Evolutionary conservation across 2,888 invertebrate species (phyloP).

Genomic region (Nomada flava): DNA sequence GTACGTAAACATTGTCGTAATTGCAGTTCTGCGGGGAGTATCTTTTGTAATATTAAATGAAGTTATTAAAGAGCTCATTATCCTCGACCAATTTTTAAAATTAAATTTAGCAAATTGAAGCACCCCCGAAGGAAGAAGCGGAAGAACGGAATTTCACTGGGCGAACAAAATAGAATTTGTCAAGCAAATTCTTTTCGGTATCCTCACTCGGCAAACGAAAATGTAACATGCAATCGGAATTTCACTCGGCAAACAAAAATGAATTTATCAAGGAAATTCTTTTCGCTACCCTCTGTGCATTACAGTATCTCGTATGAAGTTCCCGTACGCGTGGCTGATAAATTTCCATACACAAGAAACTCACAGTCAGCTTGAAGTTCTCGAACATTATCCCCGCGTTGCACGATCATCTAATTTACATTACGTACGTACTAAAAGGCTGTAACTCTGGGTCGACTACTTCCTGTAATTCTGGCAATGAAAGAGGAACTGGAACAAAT

Average conservation of each 20-base stretch:
- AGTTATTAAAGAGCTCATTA: too few species aligned
- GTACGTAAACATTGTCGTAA: too few species aligned
- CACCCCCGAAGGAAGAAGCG: background rate
- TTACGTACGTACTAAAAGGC: background rate
- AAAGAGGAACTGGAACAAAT: background rate
- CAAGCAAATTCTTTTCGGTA: background rate
- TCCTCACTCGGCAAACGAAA: too few species aligned
- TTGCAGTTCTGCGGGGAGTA: too few species aligned
- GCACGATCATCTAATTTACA: background rate
- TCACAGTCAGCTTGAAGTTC: too few species aligned
- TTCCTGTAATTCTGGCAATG: background rate
- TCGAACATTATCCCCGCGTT: background rate
- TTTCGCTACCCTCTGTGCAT: too few species aligned
- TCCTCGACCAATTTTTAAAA: background rate
- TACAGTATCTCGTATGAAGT: background rate
- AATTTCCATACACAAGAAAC: background rate
- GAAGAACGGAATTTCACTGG: background rate
- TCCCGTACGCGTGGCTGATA: background rate
- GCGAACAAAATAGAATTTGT: background rate
- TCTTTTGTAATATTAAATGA: too few species aligned
- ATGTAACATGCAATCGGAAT: too few species aligned
- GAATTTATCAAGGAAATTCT: too few species aligned
- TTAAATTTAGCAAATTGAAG: background rate
- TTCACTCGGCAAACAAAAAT: too few species aligned
- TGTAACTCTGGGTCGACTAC: background rate